Conservation (phyloP, 2,888 invertebrate species). For the Pachliopta kotzebuea region DNA sequence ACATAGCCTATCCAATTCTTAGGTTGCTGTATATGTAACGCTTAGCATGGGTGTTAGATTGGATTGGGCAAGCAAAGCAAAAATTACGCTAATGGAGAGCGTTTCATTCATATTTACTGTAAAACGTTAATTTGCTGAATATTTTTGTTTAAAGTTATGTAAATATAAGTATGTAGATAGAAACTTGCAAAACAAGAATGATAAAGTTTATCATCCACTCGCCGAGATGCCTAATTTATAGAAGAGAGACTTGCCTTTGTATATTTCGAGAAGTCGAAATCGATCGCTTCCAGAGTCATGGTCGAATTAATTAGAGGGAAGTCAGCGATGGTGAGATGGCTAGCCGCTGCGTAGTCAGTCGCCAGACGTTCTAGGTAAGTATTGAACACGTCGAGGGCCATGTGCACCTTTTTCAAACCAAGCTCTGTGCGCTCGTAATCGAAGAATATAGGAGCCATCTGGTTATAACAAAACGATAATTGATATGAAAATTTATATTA, state of each 20-base stretch:
- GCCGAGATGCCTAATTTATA: background rate
- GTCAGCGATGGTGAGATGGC: slow-evolving; percentile 87
- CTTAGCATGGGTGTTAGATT: too few species aligned
- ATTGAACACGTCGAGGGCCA: slow-evolving; percentile 83
- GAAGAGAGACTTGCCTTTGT: slow-evolving; percentile 56
- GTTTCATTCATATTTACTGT: too few species aligned
- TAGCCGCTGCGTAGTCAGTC: slow-evolving; percentile 83
- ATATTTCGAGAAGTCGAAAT: slow-evolving; percentile 83
- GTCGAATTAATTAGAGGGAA: slow-evolving; percentile 86
- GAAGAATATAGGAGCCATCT: slow-evolving; percentile 90
- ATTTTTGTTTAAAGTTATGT: too few species aligned
- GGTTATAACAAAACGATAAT: slow-evolving; percentile 19
- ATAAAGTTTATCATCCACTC: too few species aligned
- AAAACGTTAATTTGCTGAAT: too few species aligned
- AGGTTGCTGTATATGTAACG: too few species aligned
- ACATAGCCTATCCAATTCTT: too few species aligned
- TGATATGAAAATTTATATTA: background rate
- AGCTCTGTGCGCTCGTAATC: slow-evolving; percentile 85
- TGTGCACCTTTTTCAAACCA: slow-evolving; percentile 84
- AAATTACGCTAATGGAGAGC: too few species aligned
- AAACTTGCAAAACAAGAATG: too few species aligned
- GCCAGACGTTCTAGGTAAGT: slow-evolving; percentile 82
- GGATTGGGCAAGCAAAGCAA: too few species aligned
- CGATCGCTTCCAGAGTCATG: slow-evolving; percentile 86
- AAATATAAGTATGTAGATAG: too few species aligned